phyloP scores from a whole-genome alignment of 1,140 invertebrate genomes.

The Cydia fagiglandana region DNA sequence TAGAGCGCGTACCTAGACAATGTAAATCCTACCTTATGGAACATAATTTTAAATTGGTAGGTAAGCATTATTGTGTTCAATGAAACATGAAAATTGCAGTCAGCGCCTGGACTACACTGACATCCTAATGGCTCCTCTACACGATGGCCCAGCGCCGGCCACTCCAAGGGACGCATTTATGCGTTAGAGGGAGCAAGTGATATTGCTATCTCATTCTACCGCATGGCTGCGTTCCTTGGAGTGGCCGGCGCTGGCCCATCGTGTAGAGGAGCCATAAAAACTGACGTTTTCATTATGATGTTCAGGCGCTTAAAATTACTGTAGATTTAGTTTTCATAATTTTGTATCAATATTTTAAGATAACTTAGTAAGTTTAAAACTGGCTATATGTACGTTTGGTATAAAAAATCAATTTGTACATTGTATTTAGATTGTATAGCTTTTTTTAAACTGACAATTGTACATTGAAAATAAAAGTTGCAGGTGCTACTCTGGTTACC shows the following conservation, averaged over 20 bases:
- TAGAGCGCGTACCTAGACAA: neutral
- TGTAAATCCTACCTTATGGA: neutral
- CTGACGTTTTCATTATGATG: no score
- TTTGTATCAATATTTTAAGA: constrained; percentile 23
- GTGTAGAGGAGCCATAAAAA: no score
- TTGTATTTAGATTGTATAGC: constrained; percentile 3
- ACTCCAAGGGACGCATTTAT: no score
- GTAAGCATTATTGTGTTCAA: neutral
- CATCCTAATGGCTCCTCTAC: no score
- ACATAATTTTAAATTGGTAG: neutral
- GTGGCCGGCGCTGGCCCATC: no score
- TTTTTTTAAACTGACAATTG: constrained; percentile 41
- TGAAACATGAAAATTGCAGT: neutral
- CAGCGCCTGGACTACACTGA: constrained; percentile 12
- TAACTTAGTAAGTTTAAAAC: neutral
- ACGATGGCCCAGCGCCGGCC: no score
- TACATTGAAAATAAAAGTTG: constrained; percentile 53
- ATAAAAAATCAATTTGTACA: constrained; percentile 35
- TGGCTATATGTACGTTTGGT: constrained; percentile 9
- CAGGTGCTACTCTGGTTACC: constrained; percentile 73
- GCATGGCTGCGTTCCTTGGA: no score
- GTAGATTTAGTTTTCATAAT: constrained; percentile 32
- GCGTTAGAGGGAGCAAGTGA: no score
- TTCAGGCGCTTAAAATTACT: neutral
- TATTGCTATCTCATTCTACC: no score